These are phyloP conservation scores for Columba janthina DNA, from an alignment of 2,113 vertebrate genomes.

Conservation along the genomic window DNA sequence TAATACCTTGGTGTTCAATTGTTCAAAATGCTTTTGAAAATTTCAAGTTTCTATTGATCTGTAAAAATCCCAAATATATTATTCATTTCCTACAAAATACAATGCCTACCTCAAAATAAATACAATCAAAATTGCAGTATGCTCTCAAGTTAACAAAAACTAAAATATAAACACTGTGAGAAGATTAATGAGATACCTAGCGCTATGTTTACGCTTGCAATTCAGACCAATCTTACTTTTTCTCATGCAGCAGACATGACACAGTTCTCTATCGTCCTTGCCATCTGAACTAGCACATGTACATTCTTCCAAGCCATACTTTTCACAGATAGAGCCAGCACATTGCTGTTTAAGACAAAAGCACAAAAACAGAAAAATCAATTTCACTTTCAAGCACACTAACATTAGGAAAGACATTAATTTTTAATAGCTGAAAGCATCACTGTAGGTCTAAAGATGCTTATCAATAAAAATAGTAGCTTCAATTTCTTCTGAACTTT, in stretches of 20 bases:
- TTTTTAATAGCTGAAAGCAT: neutral
- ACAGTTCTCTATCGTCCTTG: slow-evolving; percentile 89
- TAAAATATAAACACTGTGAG: neutral
- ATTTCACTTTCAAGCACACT: neutral
- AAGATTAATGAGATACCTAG: neutral
- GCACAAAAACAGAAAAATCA: neutral
- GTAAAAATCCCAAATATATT: neutral
- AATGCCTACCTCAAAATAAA: neutral
- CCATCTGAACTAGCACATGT: slow-evolving; percentile 86
- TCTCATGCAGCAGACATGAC: slow-evolving; percentile 96
- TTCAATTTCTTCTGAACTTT: neutral
- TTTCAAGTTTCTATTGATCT: neutral
- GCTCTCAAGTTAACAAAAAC: neutral
- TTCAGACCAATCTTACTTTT: slow-evolving; percentile 82
- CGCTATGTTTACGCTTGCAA: neutral
- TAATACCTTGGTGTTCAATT: neutral
- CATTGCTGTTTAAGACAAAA: slow-evolving; percentile 82
- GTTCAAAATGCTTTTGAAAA: neutral
- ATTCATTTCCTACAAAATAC: neutral
- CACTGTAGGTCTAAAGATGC: neutral
- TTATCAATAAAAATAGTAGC: neutral
- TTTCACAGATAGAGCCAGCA: slow-evolving; percentile 94
- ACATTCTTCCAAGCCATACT: slow-evolving; percentile 86
- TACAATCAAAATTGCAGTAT: neutral
- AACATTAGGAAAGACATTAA: neutral